These are phyloP conservation scores for Danio jaintianensis DNA, from an alignment of 2,797 vertebrate species.

Conservation along the genomic window DNA sequence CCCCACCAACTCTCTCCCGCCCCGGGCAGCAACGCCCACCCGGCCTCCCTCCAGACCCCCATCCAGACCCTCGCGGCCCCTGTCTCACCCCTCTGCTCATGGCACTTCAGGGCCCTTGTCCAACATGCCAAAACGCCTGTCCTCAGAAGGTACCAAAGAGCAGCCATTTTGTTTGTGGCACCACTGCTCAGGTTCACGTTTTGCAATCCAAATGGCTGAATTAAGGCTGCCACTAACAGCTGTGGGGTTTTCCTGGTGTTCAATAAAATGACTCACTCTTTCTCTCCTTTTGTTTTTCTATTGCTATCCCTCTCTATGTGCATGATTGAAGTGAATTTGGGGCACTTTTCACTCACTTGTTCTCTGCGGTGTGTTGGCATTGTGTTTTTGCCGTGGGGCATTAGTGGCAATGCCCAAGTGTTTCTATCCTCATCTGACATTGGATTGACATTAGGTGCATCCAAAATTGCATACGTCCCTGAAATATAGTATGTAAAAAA, in stretches of 20 bases:
- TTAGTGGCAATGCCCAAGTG: conserved; percentile 5
- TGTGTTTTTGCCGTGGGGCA: conserved; percentile 25
- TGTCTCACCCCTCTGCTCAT: conserved; percentile 98
- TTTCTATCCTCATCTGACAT: conserved; percentile 8
- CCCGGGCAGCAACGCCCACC: conserved; percentile 98
- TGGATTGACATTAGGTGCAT: not conserved
- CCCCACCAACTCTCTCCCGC: conserved; percentile 93
- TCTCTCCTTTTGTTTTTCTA: conserved; percentile 12
- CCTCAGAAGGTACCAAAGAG: conserved; percentile 95
- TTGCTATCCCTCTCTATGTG: conserved; percentile 21
- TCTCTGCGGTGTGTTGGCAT: conserved; percentile 22
- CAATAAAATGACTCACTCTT: conserved; percentile 47
- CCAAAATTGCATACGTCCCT: no score
- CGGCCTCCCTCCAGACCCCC: conserved; percentile 99
- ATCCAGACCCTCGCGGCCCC: conserved; percentile 97
- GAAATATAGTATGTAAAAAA: no score
- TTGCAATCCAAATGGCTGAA: conserved; percentile 39
- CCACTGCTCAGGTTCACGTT: conserved; percentile 44
- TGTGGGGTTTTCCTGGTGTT: conserved; percentile 46
- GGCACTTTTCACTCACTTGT: conserved; percentile 1
- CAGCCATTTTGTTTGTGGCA: conserved; percentile 47
- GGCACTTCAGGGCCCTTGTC: conserved; percentile 94
- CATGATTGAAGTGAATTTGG: conserved; percentile 34
- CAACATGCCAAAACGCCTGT: conserved; percentile 99
- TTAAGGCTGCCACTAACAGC: conserved; percentile 42